Evolutionary conservation across 2,113 vertebrate species (phyloP).

Genomic region (Silurus glanis): DNA sequence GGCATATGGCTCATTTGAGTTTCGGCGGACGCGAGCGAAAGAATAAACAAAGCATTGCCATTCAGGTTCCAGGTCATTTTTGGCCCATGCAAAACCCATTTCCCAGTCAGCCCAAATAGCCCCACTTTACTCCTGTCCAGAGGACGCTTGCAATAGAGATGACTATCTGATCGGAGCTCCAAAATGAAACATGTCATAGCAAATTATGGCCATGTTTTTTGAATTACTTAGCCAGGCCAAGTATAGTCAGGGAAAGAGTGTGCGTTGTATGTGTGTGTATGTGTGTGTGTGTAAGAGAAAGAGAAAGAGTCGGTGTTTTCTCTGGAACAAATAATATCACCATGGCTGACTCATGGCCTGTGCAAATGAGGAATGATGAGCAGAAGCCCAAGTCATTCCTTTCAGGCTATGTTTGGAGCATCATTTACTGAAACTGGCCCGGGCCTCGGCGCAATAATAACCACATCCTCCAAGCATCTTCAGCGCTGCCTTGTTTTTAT

Average conservation of each 20-base stretch:
- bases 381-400: constrained; percentile 73
- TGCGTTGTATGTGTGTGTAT: constrained; percentile 42
- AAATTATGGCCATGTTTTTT: constrained; percentile 80
- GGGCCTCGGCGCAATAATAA: constrained; percentile 74
- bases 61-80: constrained; percentile 49
- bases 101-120: constrained; percentile 54
- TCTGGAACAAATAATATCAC: constrained; percentile 81
- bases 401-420: constrained; percentile 75
- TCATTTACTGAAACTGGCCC: constrained; percentile 77
- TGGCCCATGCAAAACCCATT: constrained; percentile 56
- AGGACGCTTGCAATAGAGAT: constrained; percentile 66
- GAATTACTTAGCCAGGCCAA: constrained; percentile 68
- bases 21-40: constrained; percentile 39
- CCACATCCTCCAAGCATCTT: constrained; percentile 81
- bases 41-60: constrained; percentile 46
- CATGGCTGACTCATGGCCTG: constrained; percentile 74
- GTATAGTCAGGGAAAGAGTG: constrained; percentile 50
- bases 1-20: constrained; percentile 54
- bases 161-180: constrained; percentile 78
- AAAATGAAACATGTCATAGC: constrained; percentile 81
- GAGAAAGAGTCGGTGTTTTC: constrained; percentile 70
- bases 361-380: constrained; percentile 73
- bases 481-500: constrained; percentile 76
- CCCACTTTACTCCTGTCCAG: constrained; percentile 52
- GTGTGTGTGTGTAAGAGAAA: constrained; percentile 20